Percentiles rank a stretch among this genome's conserved stretches.
These are phyloP conservation scores for Lycaon pictus DNA, from an alignment of 2,113 vertebrate genomes.

Conservation along the genomic window DNA sequence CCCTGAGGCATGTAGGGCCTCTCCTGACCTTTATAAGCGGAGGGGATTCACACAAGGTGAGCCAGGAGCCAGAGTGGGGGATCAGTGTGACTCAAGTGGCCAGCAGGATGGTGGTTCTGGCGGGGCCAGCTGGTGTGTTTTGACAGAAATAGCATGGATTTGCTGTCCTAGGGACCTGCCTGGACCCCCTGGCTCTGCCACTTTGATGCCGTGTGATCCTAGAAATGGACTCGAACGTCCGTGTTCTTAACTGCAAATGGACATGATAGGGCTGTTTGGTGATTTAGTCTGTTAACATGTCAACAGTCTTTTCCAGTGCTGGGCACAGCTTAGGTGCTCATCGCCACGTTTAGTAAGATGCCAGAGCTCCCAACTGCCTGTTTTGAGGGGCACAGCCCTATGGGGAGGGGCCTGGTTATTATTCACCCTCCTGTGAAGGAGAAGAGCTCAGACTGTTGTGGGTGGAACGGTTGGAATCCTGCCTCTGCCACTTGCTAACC, in stretches of 20 bases:
- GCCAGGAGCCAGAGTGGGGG: not conserved
- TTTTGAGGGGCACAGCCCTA: not conserved
- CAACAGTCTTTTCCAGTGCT: not conserved
- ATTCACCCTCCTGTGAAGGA: not conserved
- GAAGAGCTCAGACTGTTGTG: not conserved
- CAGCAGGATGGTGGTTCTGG: rapidly evolving
- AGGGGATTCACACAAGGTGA: rapidly evolving
- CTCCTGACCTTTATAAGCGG: not conserved
- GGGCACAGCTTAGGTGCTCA: not conserved
- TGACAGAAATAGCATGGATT: not conserved
- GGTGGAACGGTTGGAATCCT: not conserved
- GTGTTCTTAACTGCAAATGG: not conserved
- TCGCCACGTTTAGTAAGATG: not conserved
- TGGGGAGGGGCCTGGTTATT: not conserved
- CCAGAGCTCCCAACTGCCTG: not conserved
- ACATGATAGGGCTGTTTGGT: not conserved
- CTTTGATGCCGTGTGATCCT: not conserved
- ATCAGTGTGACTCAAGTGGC: not conserved
- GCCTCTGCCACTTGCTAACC: not conserved
- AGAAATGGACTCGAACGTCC: not conserved
- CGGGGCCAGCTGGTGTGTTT: rapidly evolving
- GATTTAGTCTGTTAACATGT: not conserved
- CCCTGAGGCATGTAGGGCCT: not conserved
- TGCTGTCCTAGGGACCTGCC: not conserved
- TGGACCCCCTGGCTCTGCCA: not conserved